phyloP scores from a whole-genome alignment of 2,888 invertebrate genomes.

The Tineola bisselliella region DNA sequence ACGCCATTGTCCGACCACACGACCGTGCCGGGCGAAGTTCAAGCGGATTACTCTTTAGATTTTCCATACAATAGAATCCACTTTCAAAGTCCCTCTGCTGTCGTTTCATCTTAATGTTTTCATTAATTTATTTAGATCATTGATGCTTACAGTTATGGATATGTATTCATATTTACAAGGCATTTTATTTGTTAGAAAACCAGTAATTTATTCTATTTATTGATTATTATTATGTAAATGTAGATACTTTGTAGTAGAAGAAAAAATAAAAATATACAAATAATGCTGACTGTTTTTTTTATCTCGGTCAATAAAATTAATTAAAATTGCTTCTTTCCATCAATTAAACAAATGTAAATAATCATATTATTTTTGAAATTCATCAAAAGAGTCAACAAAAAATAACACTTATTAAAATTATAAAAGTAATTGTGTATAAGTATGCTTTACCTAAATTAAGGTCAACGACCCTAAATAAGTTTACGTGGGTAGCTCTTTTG shows the following conservation, averaged over 20 bases:
- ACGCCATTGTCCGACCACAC: slow-evolving; percentile 41
- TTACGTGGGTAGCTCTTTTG: background rate
- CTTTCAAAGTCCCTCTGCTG: slow-evolving; percentile 62
- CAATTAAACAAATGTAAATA: background rate
- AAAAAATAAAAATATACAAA: background rate
- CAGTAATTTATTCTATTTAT: slow-evolving; percentile 38
- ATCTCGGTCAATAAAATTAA: background rate
- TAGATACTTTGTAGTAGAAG: background rate
- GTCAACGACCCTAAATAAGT: background rate
- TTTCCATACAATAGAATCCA: slow-evolving; percentile 58
- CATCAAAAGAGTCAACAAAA: background rate
- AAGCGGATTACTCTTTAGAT: slow-evolving; percentile 57
- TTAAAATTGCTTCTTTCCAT: no score
- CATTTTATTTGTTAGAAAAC: slow-evolving; percentile 45
- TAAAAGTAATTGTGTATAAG: background rate
- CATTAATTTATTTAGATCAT: slow-evolving; percentile 33
- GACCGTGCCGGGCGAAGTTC: slow-evolving; percentile 52
- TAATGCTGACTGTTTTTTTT: background rate
- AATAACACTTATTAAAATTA: background rate
- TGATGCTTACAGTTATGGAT: slow-evolving; percentile 36
- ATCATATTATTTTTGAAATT: no score
- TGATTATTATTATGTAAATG: slow-evolving; percentile 16
- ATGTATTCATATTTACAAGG: slow-evolving; percentile 42
- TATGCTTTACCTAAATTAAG: background rate
- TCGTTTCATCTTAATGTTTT: slow-evolving; percentile 60